Evolutionary conservation across 2,888 invertebrate species (phyloP).

Genomic region (Pheosia tremula): DNA sequence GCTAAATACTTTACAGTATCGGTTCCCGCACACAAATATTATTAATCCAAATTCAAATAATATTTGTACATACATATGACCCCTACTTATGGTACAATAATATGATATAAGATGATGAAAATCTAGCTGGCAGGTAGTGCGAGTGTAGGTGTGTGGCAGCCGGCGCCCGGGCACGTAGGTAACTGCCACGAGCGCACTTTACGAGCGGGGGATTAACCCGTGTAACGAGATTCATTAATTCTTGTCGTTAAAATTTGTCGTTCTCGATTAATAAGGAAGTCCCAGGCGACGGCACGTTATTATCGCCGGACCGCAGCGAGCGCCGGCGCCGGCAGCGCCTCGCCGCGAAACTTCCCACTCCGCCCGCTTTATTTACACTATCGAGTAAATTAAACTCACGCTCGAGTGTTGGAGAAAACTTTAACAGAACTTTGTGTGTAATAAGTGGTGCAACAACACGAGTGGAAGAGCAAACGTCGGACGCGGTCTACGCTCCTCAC

Average conservation of each 20-base stretch:
- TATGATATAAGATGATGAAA: conserved; percentile 1
- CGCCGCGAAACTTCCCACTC: conserved; percentile 80
- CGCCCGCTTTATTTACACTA: conserved; percentile 85
- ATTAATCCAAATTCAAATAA: too few species aligned
- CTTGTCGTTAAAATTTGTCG: conserved; percentile 86
- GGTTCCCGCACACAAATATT: too few species aligned
- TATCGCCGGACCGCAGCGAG: conserved; percentile 79
- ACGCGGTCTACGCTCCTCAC: conserved; percentile 81
- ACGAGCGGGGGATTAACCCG: conserved; percentile 84
- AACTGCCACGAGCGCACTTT: conserved; percentile 79
- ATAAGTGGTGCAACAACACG: conserved; percentile 85
- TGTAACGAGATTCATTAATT: conserved; percentile 86
- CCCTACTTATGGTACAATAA: too few species aligned
- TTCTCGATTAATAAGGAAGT: conserved; percentile 85
- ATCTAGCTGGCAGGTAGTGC: conserved; percentile 38
- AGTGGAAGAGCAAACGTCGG: conserved; percentile 84
- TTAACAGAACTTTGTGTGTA: conserved; percentile 84
- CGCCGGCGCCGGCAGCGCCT: conserved; percentile 56
- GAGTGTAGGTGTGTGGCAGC: conserved; percentile 51
- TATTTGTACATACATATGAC: too few species aligned
- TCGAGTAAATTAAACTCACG: conserved; percentile 85
- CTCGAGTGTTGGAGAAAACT: conserved; percentile 83
- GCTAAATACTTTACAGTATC: neutral
- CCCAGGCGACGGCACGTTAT: conserved; percentile 78
- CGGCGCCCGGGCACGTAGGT: conserved; percentile 56